phyloP scores from a whole-genome alignment of 2,113 vertebrate genomes.

The Sarotherodon lohbergeri region DNA sequence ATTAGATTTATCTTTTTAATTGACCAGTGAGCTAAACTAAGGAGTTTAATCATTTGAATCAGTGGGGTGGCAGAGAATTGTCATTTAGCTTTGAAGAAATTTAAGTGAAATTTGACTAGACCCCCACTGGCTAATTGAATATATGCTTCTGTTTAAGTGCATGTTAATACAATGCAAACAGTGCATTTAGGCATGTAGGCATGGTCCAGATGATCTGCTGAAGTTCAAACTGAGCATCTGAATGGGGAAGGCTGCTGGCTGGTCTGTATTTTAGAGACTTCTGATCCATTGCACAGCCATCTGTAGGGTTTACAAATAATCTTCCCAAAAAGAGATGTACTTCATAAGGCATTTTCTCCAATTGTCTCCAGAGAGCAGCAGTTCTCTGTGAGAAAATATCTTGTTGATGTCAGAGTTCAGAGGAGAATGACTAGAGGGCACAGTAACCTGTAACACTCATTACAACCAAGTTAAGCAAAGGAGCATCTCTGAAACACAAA shows the following conservation, averaged over 20 bases:
- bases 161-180: not conserved
- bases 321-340: not conserved
- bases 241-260: not conserved
- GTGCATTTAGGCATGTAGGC: not conserved
- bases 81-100: not conserved
- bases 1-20: slow-evolving; percentile 39
- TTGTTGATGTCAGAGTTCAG: not conserved
- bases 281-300: not conserved
- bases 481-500: not conserved
- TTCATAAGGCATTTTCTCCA: not conserved
- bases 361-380: not conserved
- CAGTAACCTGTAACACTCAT: not conserved
- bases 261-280: not conserved
- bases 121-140: not conserved
- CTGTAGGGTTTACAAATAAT: not conserved
- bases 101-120: not conserved
- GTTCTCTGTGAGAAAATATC: not conserved
- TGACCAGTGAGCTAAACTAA: slow-evolving; percentile 45
- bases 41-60: not conserved
- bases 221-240: not conserved
- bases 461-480: not conserved
- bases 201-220: not conserved
- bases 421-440: not conserved
- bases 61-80: not conserved
- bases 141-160: not conserved